A percentile compares a stretch with the other conserved stretches of the same genome.
phyloP scores from a whole-genome alignment of 2,888 invertebrate genomes.

The Bombylius major region DNA sequence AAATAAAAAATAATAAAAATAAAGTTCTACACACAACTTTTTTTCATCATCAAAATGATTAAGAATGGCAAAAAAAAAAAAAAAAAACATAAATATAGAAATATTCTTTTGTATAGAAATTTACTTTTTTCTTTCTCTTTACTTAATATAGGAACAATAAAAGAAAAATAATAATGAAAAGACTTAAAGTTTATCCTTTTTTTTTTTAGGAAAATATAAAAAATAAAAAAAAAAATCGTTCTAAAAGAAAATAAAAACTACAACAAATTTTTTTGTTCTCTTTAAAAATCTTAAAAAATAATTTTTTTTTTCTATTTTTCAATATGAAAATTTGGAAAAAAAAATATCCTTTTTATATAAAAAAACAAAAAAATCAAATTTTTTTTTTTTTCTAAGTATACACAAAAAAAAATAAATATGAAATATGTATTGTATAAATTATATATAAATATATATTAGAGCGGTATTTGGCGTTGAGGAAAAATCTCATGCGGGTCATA shows the following conservation, averaged over 20 bases:
- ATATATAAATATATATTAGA: constrained; percentile 42
- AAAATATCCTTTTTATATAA: not conserved
- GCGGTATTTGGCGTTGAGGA: constrained; percentile 92
- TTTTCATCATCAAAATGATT: too few species aligned
- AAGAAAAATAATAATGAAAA: not conserved
- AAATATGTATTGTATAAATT: too few species aligned
- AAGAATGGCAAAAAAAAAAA: too few species aligned
- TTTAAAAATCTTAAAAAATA: not conserved
- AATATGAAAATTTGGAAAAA: not conserved
- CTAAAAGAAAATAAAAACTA: not conserved
- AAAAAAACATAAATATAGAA: too few species aligned
- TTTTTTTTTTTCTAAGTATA: not conserved
- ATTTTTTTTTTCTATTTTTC: not conserved
- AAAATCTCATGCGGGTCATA: constrained; percentile 87
- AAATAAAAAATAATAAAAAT: too few species aligned
- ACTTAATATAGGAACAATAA: too few species aligned
- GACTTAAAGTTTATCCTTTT: too few species aligned
- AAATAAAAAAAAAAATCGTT: not conserved
- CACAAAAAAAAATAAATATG: not conserved
- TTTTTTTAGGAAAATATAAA: not conserved
- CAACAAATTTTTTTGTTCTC: too few species aligned
- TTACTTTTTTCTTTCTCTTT: too few species aligned
- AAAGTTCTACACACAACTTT: too few species aligned
- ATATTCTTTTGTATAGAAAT: too few species aligned
- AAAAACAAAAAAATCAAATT: not conserved